Conservation (phyloP, 2,797 vertebrate genomes). For the Scleropages formosus region DNA sequence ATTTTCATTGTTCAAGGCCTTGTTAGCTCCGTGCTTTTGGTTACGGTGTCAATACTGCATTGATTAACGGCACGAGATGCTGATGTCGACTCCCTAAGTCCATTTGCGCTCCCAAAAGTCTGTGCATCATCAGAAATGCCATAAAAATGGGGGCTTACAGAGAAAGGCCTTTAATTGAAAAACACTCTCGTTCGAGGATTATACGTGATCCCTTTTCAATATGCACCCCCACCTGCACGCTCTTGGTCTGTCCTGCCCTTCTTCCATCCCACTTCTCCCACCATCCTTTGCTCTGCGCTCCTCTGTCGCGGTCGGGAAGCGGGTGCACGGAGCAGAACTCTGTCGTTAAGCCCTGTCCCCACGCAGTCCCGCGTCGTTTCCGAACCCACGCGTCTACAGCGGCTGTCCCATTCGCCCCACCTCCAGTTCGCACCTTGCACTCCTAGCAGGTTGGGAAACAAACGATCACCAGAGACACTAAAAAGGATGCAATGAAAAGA, state of each 20-base stretch:
- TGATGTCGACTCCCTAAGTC: slow-evolving; percentile 66
- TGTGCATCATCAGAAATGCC: slow-evolving; percentile 69
- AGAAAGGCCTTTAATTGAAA: slow-evolving; percentile 64
- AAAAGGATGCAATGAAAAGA: too few species aligned
- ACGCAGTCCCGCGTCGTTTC: slow-evolving; percentile 16
- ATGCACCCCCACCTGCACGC: slow-evolving; percentile 21
- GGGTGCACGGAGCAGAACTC: slow-evolving; percentile 52
- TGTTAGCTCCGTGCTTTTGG: background rate
- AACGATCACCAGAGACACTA: too few species aligned
- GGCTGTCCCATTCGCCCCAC: background rate
- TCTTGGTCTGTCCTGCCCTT: slow-evolving; percentile 19
- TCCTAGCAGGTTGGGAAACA: too few species aligned
- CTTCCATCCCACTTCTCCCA: slow-evolving; percentile 25
- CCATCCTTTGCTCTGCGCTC: slow-evolving; percentile 44
- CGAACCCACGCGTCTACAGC: background rate
- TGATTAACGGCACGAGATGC: slow-evolving; percentile 58
- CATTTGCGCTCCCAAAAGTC: slow-evolving; percentile 63
- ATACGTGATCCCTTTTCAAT: slow-evolving; percentile 37
- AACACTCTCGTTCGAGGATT: slow-evolving; percentile 61
- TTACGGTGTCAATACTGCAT: slow-evolving; percentile 41
- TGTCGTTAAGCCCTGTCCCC: slow-evolving; percentile 23
- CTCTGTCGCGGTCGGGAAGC: slow-evolving; percentile 43
- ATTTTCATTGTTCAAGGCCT: background rate
- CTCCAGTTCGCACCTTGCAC: background rate
- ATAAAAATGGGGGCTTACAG: slow-evolving; percentile 53